Percentiles rank a stretch among this genome's conserved stretches.
phyloP scores from a whole-genome alignment of 2,888 invertebrate genomes.

The Syrphus vitripennis region DNA sequence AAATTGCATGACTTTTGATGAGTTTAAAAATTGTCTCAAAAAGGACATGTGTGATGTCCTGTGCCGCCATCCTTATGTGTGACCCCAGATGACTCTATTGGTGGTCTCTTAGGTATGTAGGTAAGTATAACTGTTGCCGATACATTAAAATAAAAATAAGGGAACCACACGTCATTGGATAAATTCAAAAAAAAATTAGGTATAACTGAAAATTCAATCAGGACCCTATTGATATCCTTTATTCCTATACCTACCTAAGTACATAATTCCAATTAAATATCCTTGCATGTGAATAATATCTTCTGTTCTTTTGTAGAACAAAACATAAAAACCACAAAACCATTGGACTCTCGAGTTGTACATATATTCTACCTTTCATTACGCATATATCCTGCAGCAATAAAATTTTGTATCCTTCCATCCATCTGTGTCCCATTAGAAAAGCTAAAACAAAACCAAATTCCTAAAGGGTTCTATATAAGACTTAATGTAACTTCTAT shows the following conservation, averaged over 20 bases:
- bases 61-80: slow-evolving; percentile 31
- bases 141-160: slow-evolving; percentile 5
- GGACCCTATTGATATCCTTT: slow-evolving; percentile 60
- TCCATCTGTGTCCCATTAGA: slow-evolving; percentile 67
- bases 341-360: slow-evolving; percentile 24
- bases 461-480: slow-evolving; percentile 24
- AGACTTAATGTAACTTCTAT: neutral
- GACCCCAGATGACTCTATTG: slow-evolving; percentile 71
- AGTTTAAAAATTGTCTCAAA: slow-evolving; percentile 45
- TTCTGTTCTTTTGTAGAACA: neutral
- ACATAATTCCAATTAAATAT: slow-evolving; percentile 57
- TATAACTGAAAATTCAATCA: slow-evolving; percentile 59
- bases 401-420: slow-evolving; percentile 68
- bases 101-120: slow-evolving; percentile 64
- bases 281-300: slow-evolving; percentile 33
- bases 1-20: slow-evolving; percentile 70
- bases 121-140: slow-evolving; percentile 11
- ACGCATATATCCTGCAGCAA: slow-evolving; percentile 65
- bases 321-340: slow-evolving; percentile 44
- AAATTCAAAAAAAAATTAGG: slow-evolving; percentile 9
- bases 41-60: slow-evolving; percentile 58
- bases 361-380: slow-evolving; percentile 12
- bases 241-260: neutral
- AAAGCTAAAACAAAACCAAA: slow-evolving; percentile 54
- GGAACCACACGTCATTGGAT: slow-evolving; percentile 39